Percentiles rank a stretch among this genome's conserved stretches.
phyloP scores from a whole-genome alignment of 1,140 invertebrate species.

The Drosophila seguyi region DNA sequence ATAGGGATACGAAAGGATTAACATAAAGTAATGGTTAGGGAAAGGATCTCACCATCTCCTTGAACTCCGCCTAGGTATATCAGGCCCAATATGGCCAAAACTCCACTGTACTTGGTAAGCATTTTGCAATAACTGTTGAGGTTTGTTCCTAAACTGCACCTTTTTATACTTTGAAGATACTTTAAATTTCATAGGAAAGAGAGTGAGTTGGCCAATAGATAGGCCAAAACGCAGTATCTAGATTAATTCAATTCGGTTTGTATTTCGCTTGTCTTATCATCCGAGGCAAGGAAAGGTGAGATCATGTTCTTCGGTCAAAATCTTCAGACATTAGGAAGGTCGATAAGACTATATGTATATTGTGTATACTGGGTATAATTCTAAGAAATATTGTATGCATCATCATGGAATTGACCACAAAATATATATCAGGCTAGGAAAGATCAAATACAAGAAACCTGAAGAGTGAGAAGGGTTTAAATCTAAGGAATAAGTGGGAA shows the following conservation, averaged over 20 bases:
- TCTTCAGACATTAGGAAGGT: neutral
- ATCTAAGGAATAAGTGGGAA: too few species aligned
- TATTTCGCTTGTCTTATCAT: slow-evolving; percentile 8
- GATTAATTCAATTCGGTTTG: neutral
- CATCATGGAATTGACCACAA: neutral
- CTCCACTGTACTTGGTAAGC: slow-evolving; percentile 1
- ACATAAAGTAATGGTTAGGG: rapidly evolving
- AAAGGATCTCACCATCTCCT: slow-evolving; percentile 7
- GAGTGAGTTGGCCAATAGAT: neutral
- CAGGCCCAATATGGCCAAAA: slow-evolving; percentile 1
- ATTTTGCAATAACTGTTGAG: slow-evolving; percentile 13
- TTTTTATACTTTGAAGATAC: slow-evolving; percentile 1
- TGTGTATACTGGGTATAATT: neutral
- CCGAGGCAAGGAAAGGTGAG: neutral
- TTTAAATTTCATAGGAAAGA: neutral
- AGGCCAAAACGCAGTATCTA: slow-evolving; percentile 1
- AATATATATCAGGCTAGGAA: neutral
- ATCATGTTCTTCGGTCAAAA: slow-evolving; percentile 2
- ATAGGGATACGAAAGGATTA: neutral
- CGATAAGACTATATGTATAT: neutral
- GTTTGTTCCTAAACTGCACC: neutral
- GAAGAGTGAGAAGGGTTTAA: too few species aligned
- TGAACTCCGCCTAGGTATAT: slow-evolving; percentile 4
- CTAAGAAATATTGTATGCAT: neutral
- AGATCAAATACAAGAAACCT: neutral